Conservation (phyloP, 2,113 vertebrate species). For the Vireo altiloquus region DNA sequence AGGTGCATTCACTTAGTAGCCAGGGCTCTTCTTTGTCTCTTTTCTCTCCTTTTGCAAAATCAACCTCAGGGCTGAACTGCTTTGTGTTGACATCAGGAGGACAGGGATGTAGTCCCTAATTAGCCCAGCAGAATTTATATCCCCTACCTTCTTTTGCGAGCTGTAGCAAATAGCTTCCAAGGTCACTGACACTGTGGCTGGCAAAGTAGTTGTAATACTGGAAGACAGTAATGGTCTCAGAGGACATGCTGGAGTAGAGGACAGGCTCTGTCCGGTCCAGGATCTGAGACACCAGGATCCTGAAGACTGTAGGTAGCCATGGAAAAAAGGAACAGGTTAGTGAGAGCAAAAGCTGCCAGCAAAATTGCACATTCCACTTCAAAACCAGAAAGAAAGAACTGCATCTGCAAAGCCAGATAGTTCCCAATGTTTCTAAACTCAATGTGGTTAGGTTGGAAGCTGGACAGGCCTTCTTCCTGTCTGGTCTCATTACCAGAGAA, state of each 20-base stretch:
- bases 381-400: not conserved
- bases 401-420: not conserved
- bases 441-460: not conserved
- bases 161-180: slow-evolving; percentile 84
- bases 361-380: not conserved
- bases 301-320: slow-evolving; percentile 75
- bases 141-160: slow-evolving; percentile 86
- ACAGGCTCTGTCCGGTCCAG: slow-evolving; percentile 81
- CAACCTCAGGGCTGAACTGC: not conserved
- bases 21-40: not conserved
- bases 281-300: slow-evolving; percentile 86
- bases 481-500: not conserved
- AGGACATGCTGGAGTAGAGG: slow-evolving; percentile 73
- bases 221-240: slow-evolving; percentile 89
- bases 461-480: not conserved
- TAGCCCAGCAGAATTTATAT: not conserved
- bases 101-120: not conserved
- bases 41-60: not conserved
- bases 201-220: slow-evolving; percentile 88
- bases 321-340: not conserved
- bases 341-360: not conserved
- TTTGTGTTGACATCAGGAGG: not conserved
- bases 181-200: slow-evolving; percentile 80
- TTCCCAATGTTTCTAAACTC: not conserved
- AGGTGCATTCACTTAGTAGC: not conserved